Conservation (phyloP, 2,113 vertebrate genomes). For the Chaetops frenatus region DNA sequence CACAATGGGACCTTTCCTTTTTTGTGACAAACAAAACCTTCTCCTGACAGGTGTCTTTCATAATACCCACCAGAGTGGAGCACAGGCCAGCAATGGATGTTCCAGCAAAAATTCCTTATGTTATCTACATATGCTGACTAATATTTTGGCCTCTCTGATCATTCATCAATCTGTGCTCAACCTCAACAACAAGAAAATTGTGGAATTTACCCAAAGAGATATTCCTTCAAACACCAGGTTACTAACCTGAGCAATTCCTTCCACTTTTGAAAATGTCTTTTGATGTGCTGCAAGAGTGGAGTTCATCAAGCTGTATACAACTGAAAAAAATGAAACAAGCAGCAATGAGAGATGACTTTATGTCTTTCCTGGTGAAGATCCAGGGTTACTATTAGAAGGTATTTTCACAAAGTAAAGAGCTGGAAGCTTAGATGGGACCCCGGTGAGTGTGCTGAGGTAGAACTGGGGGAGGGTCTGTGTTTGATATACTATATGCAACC, state of each 20-base stretch:
- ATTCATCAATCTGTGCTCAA: neutral
- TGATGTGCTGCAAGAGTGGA: neutral
- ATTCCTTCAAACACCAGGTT: neutral
- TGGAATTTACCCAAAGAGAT: neutral
- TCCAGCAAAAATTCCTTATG: neutral
- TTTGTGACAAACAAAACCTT: neutral
- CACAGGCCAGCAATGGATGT: neutral
- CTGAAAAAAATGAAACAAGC: neutral
- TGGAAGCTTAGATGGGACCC: neutral
- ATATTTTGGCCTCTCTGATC: neutral
- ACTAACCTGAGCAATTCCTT: neutral
- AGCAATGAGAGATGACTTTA: neutral
- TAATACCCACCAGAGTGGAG: neutral
- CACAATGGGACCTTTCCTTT: neutral
- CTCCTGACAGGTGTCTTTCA: neutral
- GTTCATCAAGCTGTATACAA: neutral
- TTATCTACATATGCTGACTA: neutral
- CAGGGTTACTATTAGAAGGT: neutral
- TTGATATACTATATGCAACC: neutral
- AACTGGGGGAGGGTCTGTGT: accelerated
- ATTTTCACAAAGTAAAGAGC: neutral
- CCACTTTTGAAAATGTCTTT: neutral
- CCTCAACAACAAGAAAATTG: neutral
- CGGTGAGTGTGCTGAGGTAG: accelerated
- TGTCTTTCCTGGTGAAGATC: neutral